phyloP scores from a whole-genome alignment of 2,797 vertebrate species.

The Hemibagrus guttatus region DNA sequence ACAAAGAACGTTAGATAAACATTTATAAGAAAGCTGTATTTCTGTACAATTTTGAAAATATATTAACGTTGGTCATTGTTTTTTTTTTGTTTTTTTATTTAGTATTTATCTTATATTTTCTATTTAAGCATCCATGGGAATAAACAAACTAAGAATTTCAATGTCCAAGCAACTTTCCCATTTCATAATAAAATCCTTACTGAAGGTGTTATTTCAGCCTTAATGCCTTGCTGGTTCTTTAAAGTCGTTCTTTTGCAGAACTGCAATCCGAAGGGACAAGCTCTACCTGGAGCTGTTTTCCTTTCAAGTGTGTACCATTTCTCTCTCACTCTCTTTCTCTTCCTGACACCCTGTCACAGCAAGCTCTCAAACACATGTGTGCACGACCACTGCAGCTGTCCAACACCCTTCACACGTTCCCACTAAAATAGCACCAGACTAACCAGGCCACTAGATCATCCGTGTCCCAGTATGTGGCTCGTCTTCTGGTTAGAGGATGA shows the following conservation, averaged over 20 bases:
- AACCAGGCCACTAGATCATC: slow-evolving; percentile 50
- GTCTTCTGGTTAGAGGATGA: slow-evolving; percentile 33
- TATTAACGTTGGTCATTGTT: background rate
- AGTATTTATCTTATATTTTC: background rate
- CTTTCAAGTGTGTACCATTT: slow-evolving; percentile 30
- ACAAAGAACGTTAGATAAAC: background rate
- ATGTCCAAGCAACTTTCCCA: background rate
- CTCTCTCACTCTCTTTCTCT: slow-evolving; percentile 39
- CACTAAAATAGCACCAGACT: slow-evolving; percentile 58
- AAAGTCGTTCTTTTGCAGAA: slow-evolving; percentile 20
- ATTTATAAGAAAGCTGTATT: background rate
- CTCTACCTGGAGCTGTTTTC: slow-evolving; percentile 49
- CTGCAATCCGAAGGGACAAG: slow-evolving; percentile 33
- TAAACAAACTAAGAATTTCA: background rate
- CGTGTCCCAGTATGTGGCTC: slow-evolving; percentile 47
- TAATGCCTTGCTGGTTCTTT: slow-evolving; percentile 17
- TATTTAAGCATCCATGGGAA: background rate
- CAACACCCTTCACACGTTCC: slow-evolving; percentile 60
- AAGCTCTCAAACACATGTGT: slow-evolving; percentile 72
- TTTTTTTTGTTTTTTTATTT: background rate
- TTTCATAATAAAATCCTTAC: slow-evolving; percentile 3
- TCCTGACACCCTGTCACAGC: slow-evolving; percentile 63
- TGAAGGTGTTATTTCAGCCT: slow-evolving; percentile 21
- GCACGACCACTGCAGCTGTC: slow-evolving; percentile 65
- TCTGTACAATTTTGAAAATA: background rate